phyloP scores from a whole-genome alignment of 2,797 vertebrate species.

The Staurois parvus region DNA sequence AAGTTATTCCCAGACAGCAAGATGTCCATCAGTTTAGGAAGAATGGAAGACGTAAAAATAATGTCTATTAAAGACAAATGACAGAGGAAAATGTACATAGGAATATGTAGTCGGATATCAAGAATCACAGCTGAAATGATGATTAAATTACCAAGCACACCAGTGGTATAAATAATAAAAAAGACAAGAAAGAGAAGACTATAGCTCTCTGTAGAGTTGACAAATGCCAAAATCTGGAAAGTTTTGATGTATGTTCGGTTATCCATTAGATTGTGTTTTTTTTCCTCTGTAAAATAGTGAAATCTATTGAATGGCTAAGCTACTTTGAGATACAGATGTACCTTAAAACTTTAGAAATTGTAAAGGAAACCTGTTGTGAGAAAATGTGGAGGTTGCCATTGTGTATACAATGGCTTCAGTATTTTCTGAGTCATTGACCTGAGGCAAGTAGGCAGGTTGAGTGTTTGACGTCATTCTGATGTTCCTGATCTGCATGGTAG shows the following conservation, averaged over 20 bases:
- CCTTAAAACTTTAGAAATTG: too few relatives aligned
- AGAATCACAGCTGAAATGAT: constrained; percentile 25
- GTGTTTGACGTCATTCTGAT: too few relatives aligned
- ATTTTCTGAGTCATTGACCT: too few relatives aligned
- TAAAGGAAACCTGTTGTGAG: too few relatives aligned
- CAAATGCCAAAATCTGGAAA: constrained; percentile 28
- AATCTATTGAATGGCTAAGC: not conserved
- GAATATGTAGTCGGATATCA: constrained; percentile 36
- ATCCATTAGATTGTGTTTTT: not conserved
- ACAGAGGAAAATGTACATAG: constrained; percentile 48
- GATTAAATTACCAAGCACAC: constrained; percentile 43
- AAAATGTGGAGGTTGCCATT: not conserved
- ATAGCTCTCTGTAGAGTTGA: not conserved
- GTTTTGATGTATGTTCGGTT: constrained; percentile 19
- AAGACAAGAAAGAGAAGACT: constrained; percentile 5
- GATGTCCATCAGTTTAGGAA: constrained; percentile 52
- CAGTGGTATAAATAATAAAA: constrained; percentile 36
- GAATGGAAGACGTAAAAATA: constrained; percentile 37
- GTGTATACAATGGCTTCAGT: too few relatives aligned
- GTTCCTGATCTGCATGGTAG: too few relatives aligned
- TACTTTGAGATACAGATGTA: not conserved
- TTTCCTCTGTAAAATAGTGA: not conserved
- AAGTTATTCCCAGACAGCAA: constrained; percentile 33
- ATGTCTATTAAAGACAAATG: constrained; percentile 45
- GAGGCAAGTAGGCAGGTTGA: too few relatives aligned